Conservation (phyloP, 2,113 vertebrate species). For the Lampris megalopsis region DNA sequence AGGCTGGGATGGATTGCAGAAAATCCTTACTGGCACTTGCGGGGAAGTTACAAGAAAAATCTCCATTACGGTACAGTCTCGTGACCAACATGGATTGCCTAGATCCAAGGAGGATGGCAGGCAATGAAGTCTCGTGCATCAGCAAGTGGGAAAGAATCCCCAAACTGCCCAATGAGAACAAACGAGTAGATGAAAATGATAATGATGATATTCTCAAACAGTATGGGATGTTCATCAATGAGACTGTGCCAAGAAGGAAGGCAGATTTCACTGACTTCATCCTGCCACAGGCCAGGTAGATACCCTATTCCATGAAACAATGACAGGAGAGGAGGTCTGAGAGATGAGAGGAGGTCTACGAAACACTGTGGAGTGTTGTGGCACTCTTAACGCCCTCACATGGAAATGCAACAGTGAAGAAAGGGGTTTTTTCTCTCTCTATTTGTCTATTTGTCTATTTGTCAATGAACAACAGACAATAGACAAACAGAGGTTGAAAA, state of each 20-base stretch:
- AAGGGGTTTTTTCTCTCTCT: not conserved
- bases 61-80: too few species aligned
- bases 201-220: not conserved
- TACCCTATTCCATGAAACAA: not conserved
- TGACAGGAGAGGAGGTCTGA: not conserved
- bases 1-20: not conserved
- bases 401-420: not conserved
- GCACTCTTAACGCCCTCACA: not conserved
- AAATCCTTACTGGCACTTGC: not conserved
- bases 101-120: too few species aligned
- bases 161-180: not conserved
- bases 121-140: not conserved
- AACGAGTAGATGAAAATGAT: conserved; percentile 1
- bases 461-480: not conserved
- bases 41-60: not conserved
- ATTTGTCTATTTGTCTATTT: too few species aligned
- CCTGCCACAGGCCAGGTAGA: not conserved
- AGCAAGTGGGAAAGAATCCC: not conserved
- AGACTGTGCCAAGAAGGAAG: not conserved
- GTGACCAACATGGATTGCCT: not conserved
- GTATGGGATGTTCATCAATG: not conserved
- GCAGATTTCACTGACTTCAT: not conserved
- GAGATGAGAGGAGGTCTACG: not conserved
- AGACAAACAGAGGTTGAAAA: not conserved
- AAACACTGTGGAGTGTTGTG: not conserved